Base-by-base conservation (phyloP, 2,797 vertebrate species). In the Rhyacichthys aspro region DNA sequence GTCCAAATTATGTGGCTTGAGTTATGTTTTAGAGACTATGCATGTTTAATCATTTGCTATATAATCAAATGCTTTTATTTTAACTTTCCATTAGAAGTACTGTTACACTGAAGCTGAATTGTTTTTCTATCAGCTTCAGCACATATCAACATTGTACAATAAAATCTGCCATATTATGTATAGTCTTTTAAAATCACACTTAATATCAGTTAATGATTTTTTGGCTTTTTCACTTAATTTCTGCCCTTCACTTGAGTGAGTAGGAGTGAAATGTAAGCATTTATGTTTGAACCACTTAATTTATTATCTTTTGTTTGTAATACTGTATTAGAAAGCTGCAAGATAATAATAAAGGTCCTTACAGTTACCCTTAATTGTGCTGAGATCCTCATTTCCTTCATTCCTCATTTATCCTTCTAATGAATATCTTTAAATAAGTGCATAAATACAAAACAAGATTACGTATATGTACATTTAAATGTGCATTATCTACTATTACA, bases 231-330 rank as follows among this genome's bases (percentile, higher is more conserved):
- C 42, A 59, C 67, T 78, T 19, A 63, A 56, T 78, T 84, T 67
- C 56, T 77, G 28, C 49, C 56, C 62, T 77, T 17, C 43, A 72
- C 52, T 67, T 64, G 28, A 57, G 58, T 62, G 42, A 72, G 55
- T 74, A 58, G 23, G 59, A 77, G 76, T 81, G 73, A 70, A 88
- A 78, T 79, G 75, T 83, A 77, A 81, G 62, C 71, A 78, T 67
- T 76, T 67, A 77, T 76, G 84, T 78, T 76, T 80, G 42, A 81
- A 80, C 74, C 74, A 67, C 70, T 83, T 90, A 90, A 91, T 87
- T 90, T 93, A 90, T 92, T 91, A 66, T 83, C 46, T 82, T 86
- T 75, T 80, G 43, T 89, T 81, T 84, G 77, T 87, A 76, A 77
- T 74, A 85, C 79, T 69, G 58, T 80, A 85, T 85, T 80, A 48